Evolutionary conservation across 2,797 vertebrate genomes (phyloP), one percentile per base, ranked within the genome.

Genomic region (Sebastes nivosus): DNA sequence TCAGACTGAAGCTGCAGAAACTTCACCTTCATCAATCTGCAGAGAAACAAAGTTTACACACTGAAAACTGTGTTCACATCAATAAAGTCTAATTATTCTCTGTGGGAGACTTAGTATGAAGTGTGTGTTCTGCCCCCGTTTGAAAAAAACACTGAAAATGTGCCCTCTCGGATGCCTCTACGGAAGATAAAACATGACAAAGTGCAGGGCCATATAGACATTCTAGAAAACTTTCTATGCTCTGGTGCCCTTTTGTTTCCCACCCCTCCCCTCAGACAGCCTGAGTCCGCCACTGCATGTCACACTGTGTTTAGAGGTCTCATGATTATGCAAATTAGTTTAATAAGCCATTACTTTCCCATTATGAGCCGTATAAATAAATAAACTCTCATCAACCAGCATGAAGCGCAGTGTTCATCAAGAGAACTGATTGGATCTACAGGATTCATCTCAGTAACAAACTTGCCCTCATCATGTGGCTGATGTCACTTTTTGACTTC

Each of bases 381-480:
- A 86, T 77, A 66, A 78, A 57, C 38, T 18, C 30, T 73, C 61
- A 72, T 80, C 42, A 85, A 58, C 30, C 83, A 82, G 83, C 89
- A 24, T 75, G 86, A 18, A 55, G 76, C 72, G 3, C 29, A 57
- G 58, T 52, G 50, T 61, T 87, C 72, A 84, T 88, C 42, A 82
- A 55, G 73, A 78, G 34, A 75, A 58, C 38, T 82, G 69, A 87
- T 63, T 76, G 75, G 79, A 68, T 71, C 59, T 24, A 22, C 57
- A 34, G 70, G 80, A 73, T 70, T 79, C 67, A 70, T 65, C 30
- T 36, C 32, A 71, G 64, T 75, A 63, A 42, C 8, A 25, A 30
- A 64, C 38, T 1, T 36, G 13, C 32, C 32, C 58, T 79, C 72
- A 13, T 80, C 30, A 22, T 18, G 58, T 34, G 32, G 72, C 64